Percentiles rank a stretch among this genome's conserved stretches.
phyloP scores from a whole-genome alignment of 2,888 invertebrate species.

The Tipula confusa region DNA sequence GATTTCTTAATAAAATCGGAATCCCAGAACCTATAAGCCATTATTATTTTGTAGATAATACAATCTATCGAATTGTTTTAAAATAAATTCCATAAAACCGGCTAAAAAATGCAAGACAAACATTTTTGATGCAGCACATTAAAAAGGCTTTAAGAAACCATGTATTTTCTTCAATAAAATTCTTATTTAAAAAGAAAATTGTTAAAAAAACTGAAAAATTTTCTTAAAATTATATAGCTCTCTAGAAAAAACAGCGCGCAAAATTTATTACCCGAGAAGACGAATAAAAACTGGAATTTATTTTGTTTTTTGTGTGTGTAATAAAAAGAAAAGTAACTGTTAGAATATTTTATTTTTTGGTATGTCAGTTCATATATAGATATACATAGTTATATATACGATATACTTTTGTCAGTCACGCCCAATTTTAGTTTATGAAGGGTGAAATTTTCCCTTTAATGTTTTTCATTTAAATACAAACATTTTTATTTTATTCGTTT shows the following conservation, averaged over 20 bases:
- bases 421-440: conserved; percentile 25
- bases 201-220: not conserved
- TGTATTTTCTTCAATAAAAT: no score
- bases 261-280: not conserved
- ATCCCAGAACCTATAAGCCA: no score
- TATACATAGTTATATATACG: no score
- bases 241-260: not conserved
- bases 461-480: conserved; percentile 12
- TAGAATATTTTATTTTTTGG: not conserved
- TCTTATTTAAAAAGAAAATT: not conserved
- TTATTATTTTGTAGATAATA: no score
- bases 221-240: not conserved
- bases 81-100: no score
- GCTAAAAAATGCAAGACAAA: no score
- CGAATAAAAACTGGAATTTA: not conserved
- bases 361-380: no score
- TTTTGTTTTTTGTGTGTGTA: not conserved
- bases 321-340: conserved; percentile 8
- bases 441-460: conserved; percentile 25
- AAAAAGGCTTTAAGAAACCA: no score
- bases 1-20: no score
- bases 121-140: no score
- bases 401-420: conserved; percentile 6
- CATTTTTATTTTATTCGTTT: not conserved
- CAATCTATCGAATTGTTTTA: no score